Conservation (phyloP, 2,113 vertebrate genomes). For the Sapayoa aenigma region DNA sequence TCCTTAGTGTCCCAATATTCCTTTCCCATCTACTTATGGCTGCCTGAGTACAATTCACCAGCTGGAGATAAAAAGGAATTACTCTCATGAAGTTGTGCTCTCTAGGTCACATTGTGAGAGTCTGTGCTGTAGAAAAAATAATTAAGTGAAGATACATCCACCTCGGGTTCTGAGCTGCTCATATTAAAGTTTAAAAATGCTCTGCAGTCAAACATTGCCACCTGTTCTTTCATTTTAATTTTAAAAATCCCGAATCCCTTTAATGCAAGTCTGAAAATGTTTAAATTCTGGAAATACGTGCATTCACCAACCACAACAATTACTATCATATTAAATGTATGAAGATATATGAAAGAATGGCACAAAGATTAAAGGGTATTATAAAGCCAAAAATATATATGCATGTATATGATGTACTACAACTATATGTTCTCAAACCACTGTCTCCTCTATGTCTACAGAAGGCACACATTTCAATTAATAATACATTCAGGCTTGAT, state of each 20-base stretch:
- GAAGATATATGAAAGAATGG: conserved; percentile 38
- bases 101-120: neutral
- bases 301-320: conserved; percentile 33
- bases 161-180: neutral
- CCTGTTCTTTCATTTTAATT: conserved; percentile 48
- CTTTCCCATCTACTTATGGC: neutral
- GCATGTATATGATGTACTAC: neutral
- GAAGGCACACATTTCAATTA: conserved; percentile 57
- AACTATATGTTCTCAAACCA: conserved; percentile 57
- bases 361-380: conserved; percentile 57
- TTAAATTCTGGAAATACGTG: conserved; percentile 1
- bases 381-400: conserved; percentile 52
- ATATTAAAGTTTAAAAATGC: neutral
- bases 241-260: neutral
- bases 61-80: conserved; percentile 42
- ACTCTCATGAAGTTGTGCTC: neutral
- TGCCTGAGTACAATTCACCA: conserved; percentile 17
- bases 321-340: conserved; percentile 52
- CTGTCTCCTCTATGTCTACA: conserved; percentile 66
- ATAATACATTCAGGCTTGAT: conserved; percentile 39
- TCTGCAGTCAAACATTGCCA: conserved; percentile 26
- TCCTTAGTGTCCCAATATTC: neutral
- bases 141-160: conserved; percentile 22
- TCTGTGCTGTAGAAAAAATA: neutral
- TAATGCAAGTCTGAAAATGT: neutral